phyloP scores from a whole-genome alignment of 64 coral and sea anemone species.

The Exaiptasia diaphana region DNA sequence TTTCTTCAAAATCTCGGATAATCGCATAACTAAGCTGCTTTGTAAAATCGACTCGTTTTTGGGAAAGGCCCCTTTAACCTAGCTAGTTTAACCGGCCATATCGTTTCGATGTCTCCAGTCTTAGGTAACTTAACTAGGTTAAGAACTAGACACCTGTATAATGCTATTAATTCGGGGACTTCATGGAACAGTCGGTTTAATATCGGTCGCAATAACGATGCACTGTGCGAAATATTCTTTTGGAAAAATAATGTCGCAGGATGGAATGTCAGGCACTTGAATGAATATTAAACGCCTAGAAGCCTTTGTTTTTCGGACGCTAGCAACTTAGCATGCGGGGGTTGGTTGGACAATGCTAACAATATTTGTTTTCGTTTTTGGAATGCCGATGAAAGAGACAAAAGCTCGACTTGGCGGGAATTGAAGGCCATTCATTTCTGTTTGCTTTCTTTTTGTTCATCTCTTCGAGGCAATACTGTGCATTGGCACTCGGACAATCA shows the following conservation, averaged over 20 bases:
- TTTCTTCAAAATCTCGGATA: constrained; percentile 12
- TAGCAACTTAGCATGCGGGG: constrained; percentile 30
- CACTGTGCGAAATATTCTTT: constrained; percentile 40
- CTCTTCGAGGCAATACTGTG: constrained; percentile 4
- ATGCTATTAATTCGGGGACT: neutral
- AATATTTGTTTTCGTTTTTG: constrained; percentile 28
- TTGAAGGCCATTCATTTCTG: neutral
- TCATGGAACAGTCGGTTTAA: constrained; percentile 23
- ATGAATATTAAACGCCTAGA: constrained; percentile 3
- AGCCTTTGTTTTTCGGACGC: constrained; percentile 28
- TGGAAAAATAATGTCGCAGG: constrained; percentile 48
- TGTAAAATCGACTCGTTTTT: too few species aligned
- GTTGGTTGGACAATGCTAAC: constrained; percentile 3
- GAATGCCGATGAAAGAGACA: neutral
- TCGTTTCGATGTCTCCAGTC: constrained; percentile 23
- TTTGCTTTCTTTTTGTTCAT: neutral
- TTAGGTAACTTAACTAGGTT: constrained; percentile 42
- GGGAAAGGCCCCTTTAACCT: too few species aligned
- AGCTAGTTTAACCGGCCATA: constrained; percentile 19
- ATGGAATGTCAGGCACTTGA: constrained; percentile 1
- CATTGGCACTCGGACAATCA: constrained; percentile 42
- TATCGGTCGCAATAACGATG: too few species aligned
- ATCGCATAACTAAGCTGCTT: too few species aligned
- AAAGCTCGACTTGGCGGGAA: constrained; percentile 11
- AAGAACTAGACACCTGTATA: constrained; percentile 28